These are phyloP conservation scores for Thymelicus acteon DNA, from an alignment of 2,888 invertebrate species.

Conservation along the genomic window DNA sequence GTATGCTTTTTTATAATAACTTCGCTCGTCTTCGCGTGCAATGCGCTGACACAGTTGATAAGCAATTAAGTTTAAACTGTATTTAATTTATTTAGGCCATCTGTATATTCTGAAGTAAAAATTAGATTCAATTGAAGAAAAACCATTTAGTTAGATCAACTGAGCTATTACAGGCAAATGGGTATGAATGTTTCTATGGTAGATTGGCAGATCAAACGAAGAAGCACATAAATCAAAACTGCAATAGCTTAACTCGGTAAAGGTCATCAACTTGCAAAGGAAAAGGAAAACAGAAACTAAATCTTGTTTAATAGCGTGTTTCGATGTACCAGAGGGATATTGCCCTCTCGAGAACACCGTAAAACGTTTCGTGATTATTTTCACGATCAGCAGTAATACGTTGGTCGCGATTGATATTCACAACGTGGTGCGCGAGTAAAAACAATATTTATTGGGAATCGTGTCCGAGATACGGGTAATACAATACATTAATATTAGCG, in stretches of 20 bases:
- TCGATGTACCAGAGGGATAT: slow-evolving; percentile 26
- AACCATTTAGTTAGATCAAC: too few species aligned
- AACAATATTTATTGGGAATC: slow-evolving; percentile 35
- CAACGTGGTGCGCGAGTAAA: slow-evolving; percentile 30
- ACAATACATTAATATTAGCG: slow-evolving; percentile 16
- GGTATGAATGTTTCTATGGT: too few species aligned
- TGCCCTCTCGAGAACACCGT: slow-evolving; percentile 33
- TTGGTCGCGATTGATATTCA: slow-evolving; percentile 27
- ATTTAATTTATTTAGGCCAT: too few species aligned
- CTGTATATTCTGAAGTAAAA: too few species aligned
- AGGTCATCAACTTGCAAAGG: slow-evolving; percentile 7
- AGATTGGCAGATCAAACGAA: too few species aligned
- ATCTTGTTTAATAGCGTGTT: slow-evolving; percentile 10
- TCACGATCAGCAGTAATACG: slow-evolving; percentile 30
- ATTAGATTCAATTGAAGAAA: too few species aligned
- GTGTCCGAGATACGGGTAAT: slow-evolving; percentile 28
- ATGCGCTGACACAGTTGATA: background rate
- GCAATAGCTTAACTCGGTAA: background rate
- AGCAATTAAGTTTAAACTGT: too few species aligned
- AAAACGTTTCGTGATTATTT: slow-evolving; percentile 36
- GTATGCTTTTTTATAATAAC: slow-evolving; percentile 8
- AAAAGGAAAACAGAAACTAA: slow-evolving; percentile 7
- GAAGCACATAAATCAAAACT: too few species aligned
- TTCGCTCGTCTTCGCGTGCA: slow-evolving; percentile 8
- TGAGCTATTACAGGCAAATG: too few species aligned